A percentile compares a stretch with the other conserved stretches of the same genome.
phyloP scores from a whole-genome alignment of 2,888 invertebrate species.

The Trilocha varians region DNA sequence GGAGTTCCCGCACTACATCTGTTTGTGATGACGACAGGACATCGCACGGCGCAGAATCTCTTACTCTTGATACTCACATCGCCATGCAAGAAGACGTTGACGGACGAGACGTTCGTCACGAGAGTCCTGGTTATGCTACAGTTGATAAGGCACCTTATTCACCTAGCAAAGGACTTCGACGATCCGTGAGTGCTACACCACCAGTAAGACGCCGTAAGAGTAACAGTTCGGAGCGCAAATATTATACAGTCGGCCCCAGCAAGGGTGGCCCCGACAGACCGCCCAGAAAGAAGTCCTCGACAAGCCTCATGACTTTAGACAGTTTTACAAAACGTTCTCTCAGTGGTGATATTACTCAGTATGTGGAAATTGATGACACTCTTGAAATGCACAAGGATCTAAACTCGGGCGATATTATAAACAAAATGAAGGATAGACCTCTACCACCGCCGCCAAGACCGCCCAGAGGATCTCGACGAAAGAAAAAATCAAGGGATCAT shows the following conservation, averaged over 20 bases:
- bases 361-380: conserved; percentile 75
- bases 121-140: conserved; percentile 80
- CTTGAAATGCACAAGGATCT: conserved; percentile 76
- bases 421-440: conserved; percentile 89
- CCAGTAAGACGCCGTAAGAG: conserved; percentile 58
- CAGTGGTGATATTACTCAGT: conserved; percentile 67
- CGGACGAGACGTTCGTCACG: conserved; percentile 52
- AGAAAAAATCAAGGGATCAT: conserved; percentile 38
- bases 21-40: conserved; percentile 80
- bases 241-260: conserved; percentile 76
- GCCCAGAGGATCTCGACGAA: conserved; percentile 75
- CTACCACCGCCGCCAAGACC: conserved; percentile 90
- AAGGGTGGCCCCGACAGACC: conserved; percentile 74
- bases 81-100: conserved; percentile 40
- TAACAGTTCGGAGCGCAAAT: conserved; percentile 73
- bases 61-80: conserved; percentile 66
- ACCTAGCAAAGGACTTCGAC: conserved; percentile 73
- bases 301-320: conserved; percentile 67
- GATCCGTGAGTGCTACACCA: conserved; percentile 70
- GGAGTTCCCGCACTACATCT: conserved; percentile 69
- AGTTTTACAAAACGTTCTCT: conserved; percentile 59
- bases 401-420: conserved; percentile 82
- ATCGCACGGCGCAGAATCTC: conserved; percentile 80
- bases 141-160: conserved; percentile 81
- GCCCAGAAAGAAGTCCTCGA: conserved; percentile 75